A percentile compares a stretch with the other conserved stretches of the same genome.
Conservation (phyloP, 2,888 invertebrate species). For the Ectobius pallidus region DNA sequence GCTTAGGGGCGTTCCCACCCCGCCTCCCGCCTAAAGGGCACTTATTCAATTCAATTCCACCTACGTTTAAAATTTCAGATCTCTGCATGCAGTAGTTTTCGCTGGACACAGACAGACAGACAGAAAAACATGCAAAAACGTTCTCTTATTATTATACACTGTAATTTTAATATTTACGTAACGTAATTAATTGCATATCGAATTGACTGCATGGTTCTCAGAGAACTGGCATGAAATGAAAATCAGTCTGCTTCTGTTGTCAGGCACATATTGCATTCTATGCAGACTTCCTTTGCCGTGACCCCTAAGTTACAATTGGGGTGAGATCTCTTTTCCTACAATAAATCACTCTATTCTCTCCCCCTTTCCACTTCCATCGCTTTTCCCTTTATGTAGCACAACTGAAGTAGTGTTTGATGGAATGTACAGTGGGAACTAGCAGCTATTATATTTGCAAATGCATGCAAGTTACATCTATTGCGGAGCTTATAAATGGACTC, state of each 20-base stretch:
- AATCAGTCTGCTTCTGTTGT: too few relatives aligned
- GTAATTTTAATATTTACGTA: neutral
- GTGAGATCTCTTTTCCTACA: constrained; percentile 8
- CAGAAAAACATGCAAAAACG: too few relatives aligned
- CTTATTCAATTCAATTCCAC: too few relatives aligned
- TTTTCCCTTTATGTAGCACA: neutral
- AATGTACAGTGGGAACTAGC: neutral
- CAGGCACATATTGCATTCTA: too few relatives aligned
- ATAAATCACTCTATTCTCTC: neutral
- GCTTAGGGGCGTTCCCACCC: too few relatives aligned
- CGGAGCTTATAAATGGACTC: constrained; percentile 5
- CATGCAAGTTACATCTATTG: neutral
- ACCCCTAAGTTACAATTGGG: neutral
- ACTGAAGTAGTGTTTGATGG: neutral
- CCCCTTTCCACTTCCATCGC: neutral
- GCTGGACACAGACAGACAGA: too few relatives aligned
- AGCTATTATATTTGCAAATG: neutral
- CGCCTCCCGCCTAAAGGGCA: too few relatives aligned
- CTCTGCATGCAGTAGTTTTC: too few relatives aligned
- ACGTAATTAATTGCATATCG: neutral
- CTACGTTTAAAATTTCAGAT: too few relatives aligned
- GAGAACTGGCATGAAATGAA: too few relatives aligned
- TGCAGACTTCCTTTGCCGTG: neutral
- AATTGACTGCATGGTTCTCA: too few relatives aligned
- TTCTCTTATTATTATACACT: neutral